Conservation (phyloP, 2,888 invertebrate species). For the Tanypteryx hageni region DNA sequence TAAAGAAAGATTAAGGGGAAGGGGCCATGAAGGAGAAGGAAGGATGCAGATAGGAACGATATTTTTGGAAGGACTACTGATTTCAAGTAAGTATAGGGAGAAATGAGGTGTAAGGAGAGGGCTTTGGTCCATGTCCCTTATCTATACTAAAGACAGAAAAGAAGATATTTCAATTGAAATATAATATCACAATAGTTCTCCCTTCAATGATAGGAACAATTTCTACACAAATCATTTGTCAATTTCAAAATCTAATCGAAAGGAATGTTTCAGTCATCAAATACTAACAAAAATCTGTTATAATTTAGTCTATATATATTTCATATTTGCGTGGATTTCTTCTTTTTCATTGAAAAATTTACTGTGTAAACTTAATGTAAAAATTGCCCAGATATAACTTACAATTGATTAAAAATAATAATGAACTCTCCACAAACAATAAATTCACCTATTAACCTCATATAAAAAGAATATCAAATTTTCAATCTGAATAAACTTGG, state of each 20-base stretch:
- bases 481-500: background rate
- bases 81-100: background rate
- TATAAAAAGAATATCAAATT: background rate
- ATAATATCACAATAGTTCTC: too few species aligned
- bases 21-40: too few species aligned
- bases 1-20: too few species aligned
- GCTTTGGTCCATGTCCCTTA: background rate
- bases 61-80: background rate
- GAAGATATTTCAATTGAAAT: background rate
- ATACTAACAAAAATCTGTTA: too few species aligned
- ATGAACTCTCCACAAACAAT: background rate
- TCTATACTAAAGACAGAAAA: background rate
- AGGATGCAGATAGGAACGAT: background rate
- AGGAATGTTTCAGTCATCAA: too few species aligned
- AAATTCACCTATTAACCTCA: background rate
- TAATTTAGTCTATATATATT: too few species aligned
- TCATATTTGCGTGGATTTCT: too few species aligned
- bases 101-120: background rate
- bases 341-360: too few species aligned
- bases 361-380: too few species aligned
- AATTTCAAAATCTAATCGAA: too few species aligned
- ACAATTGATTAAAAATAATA: background rate
- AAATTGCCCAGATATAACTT: background rate
- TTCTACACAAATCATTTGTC: too few species aligned
- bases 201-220: too few species aligned